Percentiles rank a stretch among this genome's conserved stretches.
Conservation (phyloP, 2,888 invertebrate species). For the Boloria euphrosyne region DNA sequence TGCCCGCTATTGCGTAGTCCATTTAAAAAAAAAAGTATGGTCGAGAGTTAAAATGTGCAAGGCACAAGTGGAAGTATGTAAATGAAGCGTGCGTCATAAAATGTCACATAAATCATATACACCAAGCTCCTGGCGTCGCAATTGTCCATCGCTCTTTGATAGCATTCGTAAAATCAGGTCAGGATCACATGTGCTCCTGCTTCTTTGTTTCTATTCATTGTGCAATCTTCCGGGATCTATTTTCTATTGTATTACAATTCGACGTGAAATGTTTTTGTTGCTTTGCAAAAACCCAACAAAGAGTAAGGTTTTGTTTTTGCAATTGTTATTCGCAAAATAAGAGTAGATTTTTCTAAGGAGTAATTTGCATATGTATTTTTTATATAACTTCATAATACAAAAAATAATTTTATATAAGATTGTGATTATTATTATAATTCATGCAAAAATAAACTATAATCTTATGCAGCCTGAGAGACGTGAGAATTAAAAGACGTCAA, state of each 20-base stretch:
- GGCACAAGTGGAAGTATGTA: slow-evolving; percentile 75
- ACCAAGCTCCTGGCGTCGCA: slow-evolving; percentile 61
- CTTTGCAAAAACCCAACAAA: slow-evolving; percentile 23
- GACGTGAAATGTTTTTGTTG: slow-evolving; percentile 74
- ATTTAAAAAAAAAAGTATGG: slow-evolving; percentile 67
- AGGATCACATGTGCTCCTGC: slow-evolving; percentile 78
- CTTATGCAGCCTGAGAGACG: slow-evolving; percentile 48
- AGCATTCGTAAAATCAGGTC: slow-evolving; percentile 73
- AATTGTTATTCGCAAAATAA: slow-evolving; percentile 43
- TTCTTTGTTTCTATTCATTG: slow-evolving; percentile 61
- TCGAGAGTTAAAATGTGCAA: slow-evolving; percentile 74
- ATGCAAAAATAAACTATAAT: not conserved
- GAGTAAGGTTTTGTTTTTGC: slow-evolving; percentile 23
- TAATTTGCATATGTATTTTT: slow-evolving; percentile 3
- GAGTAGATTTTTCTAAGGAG: slow-evolving; percentile 27
- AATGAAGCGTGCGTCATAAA: slow-evolving; percentile 79
- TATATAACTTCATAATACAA: not conserved
- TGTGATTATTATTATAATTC: not conserved
- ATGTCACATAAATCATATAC: slow-evolving; percentile 80
- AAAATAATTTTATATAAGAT: not conserved
- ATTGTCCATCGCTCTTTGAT: slow-evolving; percentile 60
- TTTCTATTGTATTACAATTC: slow-evolving; percentile 56
- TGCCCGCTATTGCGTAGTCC: slow-evolving; percentile 55
- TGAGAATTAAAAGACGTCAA: slow-evolving; percentile 69
- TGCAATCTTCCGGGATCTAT: slow-evolving; percentile 76